These are phyloP conservation scores for Cynodonichthys magdalenae DNA, from an alignment of 2,797 vertebrate species.

Conservation along the genomic window DNA sequence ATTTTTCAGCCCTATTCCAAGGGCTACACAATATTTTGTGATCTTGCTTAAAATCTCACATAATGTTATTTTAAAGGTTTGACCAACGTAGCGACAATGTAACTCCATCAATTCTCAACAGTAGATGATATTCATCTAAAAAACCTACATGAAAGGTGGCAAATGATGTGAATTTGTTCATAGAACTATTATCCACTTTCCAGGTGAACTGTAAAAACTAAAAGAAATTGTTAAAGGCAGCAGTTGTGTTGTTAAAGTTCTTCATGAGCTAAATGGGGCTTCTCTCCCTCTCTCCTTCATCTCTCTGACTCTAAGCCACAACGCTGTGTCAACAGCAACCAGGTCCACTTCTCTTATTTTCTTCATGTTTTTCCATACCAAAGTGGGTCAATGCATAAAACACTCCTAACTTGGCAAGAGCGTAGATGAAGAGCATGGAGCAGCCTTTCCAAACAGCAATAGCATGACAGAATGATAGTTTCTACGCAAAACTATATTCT, in stretches of 20 bases:
- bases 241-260: slow-evolving; percentile 44
- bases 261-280: slow-evolving; percentile 42
- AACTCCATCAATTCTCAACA: too few relatives aligned
- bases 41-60: too few relatives aligned
- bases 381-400: slow-evolving; percentile 84
- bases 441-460: slow-evolving; percentile 74
- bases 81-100: too few relatives aligned
- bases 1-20: too few relatives aligned
- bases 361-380: slow-evolving; percentile 72
- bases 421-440: slow-evolving; percentile 69
- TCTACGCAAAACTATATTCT: slow-evolving; percentile 26
- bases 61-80: too few relatives aligned
- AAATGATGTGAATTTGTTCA: background rate
- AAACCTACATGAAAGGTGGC: too few relatives aligned
- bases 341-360: slow-evolving; percentile 46
- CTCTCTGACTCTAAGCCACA: slow-evolving; percentile 35
- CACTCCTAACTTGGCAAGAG: slow-evolving; percentile 77
- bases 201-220: slow-evolving; percentile 20
- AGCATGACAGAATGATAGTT: slow-evolving; percentile 68
- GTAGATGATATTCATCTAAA: too few relatives aligned
- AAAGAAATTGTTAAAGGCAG: slow-evolving; percentile 10
- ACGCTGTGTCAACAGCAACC: slow-evolving; percentile 66
- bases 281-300: slow-evolving; percentile 23
- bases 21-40: too few relatives aligned
- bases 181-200: slow-evolving; percentile 20